Evolutionary conservation across 2,797 vertebrate genomes (phyloP).

Genomic region (Poeciliopsis gracilis): DNA sequence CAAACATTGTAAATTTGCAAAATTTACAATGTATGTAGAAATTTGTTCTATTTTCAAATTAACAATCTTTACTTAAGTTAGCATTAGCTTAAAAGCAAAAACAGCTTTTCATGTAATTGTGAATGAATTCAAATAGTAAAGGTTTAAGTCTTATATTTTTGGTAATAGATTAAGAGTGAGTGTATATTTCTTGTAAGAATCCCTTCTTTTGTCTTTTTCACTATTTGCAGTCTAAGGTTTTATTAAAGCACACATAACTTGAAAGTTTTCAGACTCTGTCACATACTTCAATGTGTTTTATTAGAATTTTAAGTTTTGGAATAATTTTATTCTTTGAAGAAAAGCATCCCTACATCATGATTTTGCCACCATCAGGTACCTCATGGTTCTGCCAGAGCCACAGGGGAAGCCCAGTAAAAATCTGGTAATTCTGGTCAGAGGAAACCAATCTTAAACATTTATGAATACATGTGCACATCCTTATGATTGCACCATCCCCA

Average conservation of each 20-base stretch:
- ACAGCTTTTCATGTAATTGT: background rate
- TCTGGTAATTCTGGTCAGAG: background rate
- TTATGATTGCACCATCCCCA: background rate
- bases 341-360: background rate
- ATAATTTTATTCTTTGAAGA: background rate
- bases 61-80: background rate
- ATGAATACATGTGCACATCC: background rate
- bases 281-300: background rate
- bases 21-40: too few relatives aligned
- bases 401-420: background rate
- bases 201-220: background rate
- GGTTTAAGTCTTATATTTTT: background rate
- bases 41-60: background rate
- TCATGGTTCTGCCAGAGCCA: background rate
- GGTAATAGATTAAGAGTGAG: background rate
- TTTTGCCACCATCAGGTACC: background rate
- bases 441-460: background rate
- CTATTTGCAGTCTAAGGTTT: background rate
- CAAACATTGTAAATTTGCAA: background rate
- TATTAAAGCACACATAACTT: slow-evolving; percentile 20
- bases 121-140: background rate
- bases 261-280: background rate
- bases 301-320: background rate
- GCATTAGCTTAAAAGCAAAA: background rate
- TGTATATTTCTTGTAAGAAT: background rate